Evolutionary conservation across 2,113 vertebrate species (phyloP), one percentile per base, ranked within the genome.

Genomic region (Chaetodon auriga): DNA sequence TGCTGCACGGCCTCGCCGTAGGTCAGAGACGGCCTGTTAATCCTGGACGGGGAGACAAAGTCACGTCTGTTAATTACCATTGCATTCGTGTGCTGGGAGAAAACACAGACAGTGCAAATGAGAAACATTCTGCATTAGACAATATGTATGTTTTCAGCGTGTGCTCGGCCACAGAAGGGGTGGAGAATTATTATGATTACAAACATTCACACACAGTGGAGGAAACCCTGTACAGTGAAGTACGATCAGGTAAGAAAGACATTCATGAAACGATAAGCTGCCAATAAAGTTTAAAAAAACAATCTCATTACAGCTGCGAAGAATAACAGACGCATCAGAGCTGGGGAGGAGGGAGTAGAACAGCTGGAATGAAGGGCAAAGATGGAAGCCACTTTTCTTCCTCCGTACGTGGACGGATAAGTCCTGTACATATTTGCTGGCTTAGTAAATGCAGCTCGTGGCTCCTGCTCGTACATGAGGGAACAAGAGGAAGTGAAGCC

Each of bases 1-100:
- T 96, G 95, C 96, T 97, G 94, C 95, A 98, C 83, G 0, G 94
- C 93, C 13, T 97, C 96, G 5, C 98, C 98, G 0, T 99, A 99
- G 58, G 96, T 96, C 93, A 99, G 61, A 85, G 96, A 98, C 7
- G 95, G 96, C 54, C 96, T 95, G 87, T 96, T 95, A 81, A 97
- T 70, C 85, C 98, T 99, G 84, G 35, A 68, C 1, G 57, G 68
- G 63, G 5, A 80, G 45, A 54, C 19, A 55, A 0, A 84, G 2
- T 1, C 23, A 64, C 35, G 21, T 11, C 9, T 21, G 25, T 60
- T 51, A 19, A 45, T 12, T 45, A 1, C 38, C 38, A 41, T 30
- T 30, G 38, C 38, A 41, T 41, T 41, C 38, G 1, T 30, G 0
- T 60, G 15, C 46, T n/a, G 7, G 19, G 10, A 25, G 38, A 0